Percentiles rank a stretch among this genome's conserved stretches.
Conservation (phyloP, 2,113 vertebrate species). For the Panthera uncia region DNA sequence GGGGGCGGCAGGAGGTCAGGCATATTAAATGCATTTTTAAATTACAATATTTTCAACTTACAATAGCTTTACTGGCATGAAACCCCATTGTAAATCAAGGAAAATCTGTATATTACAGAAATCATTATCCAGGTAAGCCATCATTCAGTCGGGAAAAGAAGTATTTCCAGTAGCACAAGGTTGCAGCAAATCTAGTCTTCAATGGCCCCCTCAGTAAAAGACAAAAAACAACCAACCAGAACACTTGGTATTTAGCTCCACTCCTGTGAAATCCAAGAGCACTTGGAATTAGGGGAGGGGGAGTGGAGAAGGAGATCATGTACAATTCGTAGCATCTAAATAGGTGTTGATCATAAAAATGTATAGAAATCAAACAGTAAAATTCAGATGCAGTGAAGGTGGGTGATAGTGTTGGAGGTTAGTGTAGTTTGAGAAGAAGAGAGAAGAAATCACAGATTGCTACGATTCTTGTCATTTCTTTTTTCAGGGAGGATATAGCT, state of each 20-base stretch:
- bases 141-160: fast-evolving
- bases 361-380: not conserved
- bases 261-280: not conserved
- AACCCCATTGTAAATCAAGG: not conserved
- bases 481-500: not conserved
- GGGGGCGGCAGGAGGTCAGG: not conserved
- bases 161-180: not conserved
- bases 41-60: not conserved
- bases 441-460: not conserved
- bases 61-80: too few relatives aligned
- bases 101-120: not conserved
- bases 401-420: not conserved
- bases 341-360: not conserved
- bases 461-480: not conserved
- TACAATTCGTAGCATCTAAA: not conserved
- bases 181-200: not conserved
- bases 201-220: not conserved
- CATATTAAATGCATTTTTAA: not conserved
- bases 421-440: not conserved
- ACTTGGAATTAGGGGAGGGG: not conserved
- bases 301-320: not conserved
- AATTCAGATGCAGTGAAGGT: not conserved
- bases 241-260: not conserved
- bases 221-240: not conserved
- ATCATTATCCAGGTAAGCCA: not conserved